These are phyloP conservation scores for Drosophila virilis DNA, from an alignment of 1,140 invertebrate species.

Conservation along the genomic window DNA sequence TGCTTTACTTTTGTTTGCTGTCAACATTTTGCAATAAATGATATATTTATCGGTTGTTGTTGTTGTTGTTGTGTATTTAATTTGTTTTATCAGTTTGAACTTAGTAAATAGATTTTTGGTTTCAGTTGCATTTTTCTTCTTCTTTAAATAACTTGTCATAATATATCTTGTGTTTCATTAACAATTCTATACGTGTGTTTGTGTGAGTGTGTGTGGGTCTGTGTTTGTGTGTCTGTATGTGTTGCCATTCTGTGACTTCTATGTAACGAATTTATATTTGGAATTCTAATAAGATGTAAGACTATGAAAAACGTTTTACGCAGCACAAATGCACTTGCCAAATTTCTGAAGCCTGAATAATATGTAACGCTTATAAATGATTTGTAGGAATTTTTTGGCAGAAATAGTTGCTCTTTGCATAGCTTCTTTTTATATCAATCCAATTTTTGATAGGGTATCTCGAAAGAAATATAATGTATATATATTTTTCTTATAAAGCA, in stretches of 20 bases:
- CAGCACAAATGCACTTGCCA: slow-evolving; percentile 42
- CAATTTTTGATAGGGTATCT: neutral
- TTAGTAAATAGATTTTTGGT: slow-evolving; percentile 64
- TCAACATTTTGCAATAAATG: slow-evolving; percentile 78
- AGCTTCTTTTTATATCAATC: neutral
- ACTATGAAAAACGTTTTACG: slow-evolving; percentile 34
- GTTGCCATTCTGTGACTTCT: slow-evolving; percentile 43
- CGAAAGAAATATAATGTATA: neutral
- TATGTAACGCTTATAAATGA: neutral
- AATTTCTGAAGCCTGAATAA: neutral
- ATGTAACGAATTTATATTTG: slow-evolving; percentile 52
- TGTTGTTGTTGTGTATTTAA: slow-evolving; percentile 65
- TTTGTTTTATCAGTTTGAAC: slow-evolving; percentile 67
- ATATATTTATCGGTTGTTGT: slow-evolving; percentile 68
- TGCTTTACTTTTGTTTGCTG: slow-evolving; percentile 35
- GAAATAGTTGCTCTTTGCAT: neutral
- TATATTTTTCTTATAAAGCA: neutral
- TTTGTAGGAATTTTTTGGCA: neutral
- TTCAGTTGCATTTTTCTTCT: slow-evolving; percentile 44
- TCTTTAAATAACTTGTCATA: slow-evolving; percentile 71
- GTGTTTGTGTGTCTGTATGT: slow-evolving; percentile 9
- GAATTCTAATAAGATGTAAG: slow-evolving; percentile 58
- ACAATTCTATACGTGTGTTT: slow-evolving; percentile 65
- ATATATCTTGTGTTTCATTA: slow-evolving; percentile 71
- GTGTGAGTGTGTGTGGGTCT: slow-evolving; percentile 20